These are phyloP conservation scores for Rhinichthys osculus DNA, from an alignment of 2,797 vertebrate genomes.

Conservation along the genomic window DNA sequence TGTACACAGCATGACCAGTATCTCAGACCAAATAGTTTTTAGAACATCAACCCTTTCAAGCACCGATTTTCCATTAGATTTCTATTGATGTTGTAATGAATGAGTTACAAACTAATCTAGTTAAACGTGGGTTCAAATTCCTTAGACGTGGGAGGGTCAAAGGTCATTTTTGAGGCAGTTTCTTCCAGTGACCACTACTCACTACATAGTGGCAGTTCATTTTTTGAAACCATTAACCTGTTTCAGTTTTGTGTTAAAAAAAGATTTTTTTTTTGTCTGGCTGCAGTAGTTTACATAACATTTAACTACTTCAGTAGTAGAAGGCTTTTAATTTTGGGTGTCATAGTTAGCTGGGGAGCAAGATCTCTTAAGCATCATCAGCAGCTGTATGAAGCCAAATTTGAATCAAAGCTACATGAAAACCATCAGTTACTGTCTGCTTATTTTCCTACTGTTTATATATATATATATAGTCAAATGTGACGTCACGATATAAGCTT, in stretches of 20 bases:
- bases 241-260: background rate
- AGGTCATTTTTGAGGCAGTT: conserved; percentile 8
- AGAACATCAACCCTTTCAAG: background rate
- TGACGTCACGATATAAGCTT: background rate
- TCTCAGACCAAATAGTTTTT: background rate
- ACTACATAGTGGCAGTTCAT: background rate
- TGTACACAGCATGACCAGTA: background rate
- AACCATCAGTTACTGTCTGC: background rate
- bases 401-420: background rate
- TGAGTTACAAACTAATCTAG: conserved; percentile 29
- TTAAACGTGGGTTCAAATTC: conserved; percentile 26
- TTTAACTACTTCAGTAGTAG: background rate
- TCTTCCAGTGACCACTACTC: background rate
- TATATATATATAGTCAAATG: no score
- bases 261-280: background rate
- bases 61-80: background rate
- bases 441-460: background rate
- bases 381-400: background rate
- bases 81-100: conserved; percentile 15
- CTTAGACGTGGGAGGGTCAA: conserved; percentile 8
- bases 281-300: background rate
- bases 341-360: background rate
- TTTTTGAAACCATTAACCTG: background rate
- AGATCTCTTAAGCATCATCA: background rate
- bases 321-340: background rate